Conservation (phyloP, 2,113 vertebrate species). For the Pangasianodon gigas region DNA sequence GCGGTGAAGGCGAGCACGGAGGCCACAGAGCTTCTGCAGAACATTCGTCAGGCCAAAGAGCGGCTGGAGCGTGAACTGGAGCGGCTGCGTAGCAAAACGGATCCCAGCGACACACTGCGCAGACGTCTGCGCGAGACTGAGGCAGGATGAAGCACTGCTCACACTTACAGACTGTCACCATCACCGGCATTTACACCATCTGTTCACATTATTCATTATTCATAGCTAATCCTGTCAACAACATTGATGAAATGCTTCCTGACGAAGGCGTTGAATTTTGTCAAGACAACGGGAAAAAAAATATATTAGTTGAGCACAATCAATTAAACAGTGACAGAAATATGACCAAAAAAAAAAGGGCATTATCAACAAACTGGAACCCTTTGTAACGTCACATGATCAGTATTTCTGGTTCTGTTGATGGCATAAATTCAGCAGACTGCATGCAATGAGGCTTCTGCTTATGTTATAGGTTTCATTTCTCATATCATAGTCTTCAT, state of each 20-base stretch:
- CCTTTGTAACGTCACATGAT: neutral
- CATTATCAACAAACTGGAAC: neutral
- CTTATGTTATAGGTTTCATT: neutral
- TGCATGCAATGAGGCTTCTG: neutral
- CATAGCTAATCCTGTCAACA: neutral
- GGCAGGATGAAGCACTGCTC: constrained; percentile 67
- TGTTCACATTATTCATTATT: constrained; percentile 14
- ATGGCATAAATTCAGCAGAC: neutral
- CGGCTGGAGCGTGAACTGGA: constrained; percentile 92
- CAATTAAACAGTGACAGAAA: neutral
- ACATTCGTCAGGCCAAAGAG: constrained; percentile 97
- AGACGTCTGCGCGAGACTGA: constrained; percentile 92
- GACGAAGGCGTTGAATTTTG: neutral
- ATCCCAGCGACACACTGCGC: constrained; percentile 91
- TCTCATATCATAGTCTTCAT: neutral
- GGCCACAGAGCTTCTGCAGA: constrained; percentile 96
- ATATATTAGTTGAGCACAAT: neutral
- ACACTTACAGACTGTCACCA: constrained; percentile 17
- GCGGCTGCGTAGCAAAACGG: constrained; percentile 87
- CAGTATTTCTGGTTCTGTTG: neutral
- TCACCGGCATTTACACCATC: constrained; percentile 2
- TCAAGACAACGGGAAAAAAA: neutral
- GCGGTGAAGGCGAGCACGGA: constrained; percentile 97
- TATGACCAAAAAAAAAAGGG: neutral
- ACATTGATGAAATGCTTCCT: neutral